Base-by-base conservation (phyloP, 2,797 vertebrate genomes). In the Syngnathus rostellatus region DNA sequence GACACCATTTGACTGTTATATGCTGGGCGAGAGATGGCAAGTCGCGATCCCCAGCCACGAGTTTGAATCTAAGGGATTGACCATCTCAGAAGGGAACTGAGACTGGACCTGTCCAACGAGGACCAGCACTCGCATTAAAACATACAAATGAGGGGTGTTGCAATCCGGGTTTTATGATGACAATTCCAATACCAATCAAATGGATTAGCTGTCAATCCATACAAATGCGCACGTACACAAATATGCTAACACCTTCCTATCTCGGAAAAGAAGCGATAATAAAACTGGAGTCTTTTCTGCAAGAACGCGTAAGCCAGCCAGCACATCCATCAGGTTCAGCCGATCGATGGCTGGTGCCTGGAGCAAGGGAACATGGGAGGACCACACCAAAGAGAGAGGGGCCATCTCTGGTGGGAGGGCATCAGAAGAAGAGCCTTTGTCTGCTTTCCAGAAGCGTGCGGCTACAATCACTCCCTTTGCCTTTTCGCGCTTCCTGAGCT, bases 381-480 rank as follows among this genome's bases (percentile, higher is more conserved):
- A 88, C 89, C 86, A 87, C 88, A 90, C 87, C 86, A 89, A 90
- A 90, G 60, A 43, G 60, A 40, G 86, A 82, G 81, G 80, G 87
- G 83, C 84, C 82, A 85, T 88, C 86, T 90, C 88, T 88, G 81
- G 90, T 90, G 88, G 89, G 89, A 90, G 88, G 86, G 88, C 87
- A 88, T 91, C 87, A 90, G 85, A 91, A 74, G 80, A 80, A 83
- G 78, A 50, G 66, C 17, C 89, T 90, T 89, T 90, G 88, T 89
- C 87, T 85, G 73, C 74, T 75, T 87, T 88, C 88, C 89, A 89
- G 85, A 82, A 89, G 87, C 64, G 85, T 84, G 87, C 83, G 74
- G 77, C 78, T 82, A 31, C 40, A 37, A 77, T 85, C 77, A 76
- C 83, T 89, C 86, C 86, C 83, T 89, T 86, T 85, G 86, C 84